Evolutionary conservation across 2,888 invertebrate species (phyloP).

Genomic region (Linnaemya vulpina): DNA sequence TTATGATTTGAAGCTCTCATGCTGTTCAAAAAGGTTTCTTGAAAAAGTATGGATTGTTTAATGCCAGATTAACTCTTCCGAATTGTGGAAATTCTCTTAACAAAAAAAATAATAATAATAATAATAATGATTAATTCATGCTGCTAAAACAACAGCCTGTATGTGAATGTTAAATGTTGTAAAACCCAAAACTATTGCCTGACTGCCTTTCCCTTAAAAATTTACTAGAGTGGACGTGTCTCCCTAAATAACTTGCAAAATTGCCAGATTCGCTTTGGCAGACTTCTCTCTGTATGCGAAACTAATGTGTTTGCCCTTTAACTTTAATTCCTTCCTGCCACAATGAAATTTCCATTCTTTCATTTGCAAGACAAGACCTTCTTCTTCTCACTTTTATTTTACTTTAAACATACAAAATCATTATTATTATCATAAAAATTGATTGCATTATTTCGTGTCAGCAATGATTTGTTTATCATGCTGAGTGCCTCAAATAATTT

Average conservation of each 20-base stretch:
- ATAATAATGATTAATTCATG: too few relatives aligned
- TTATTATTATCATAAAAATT: constrained; percentile 18
- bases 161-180: too few relatives aligned
- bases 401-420: constrained; percentile 23
- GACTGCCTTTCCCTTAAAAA: too few relatives aligned
- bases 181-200: too few relatives aligned
- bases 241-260: background rate
- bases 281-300: constrained; percentile 8
- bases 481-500: constrained; percentile 55
- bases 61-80: too few relatives aligned
- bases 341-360: constrained; percentile 23
- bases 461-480: constrained; percentile 27
- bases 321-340: background rate
- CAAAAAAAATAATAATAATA: too few relatives aligned
- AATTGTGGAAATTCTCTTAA: too few relatives aligned
- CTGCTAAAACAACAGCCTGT: too few relatives aligned
- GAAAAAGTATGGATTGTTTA: too few relatives aligned
- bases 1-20: too few relatives aligned
- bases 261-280: background rate
- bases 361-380: constrained; percentile 28
- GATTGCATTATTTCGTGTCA: constrained; percentile 61
- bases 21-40: too few relatives aligned
- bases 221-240: too few relatives aligned
- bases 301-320: background rate
- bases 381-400: constrained; percentile 31